A percentile compares a stretch with the other conserved stretches of the same genome.
Conservation (phyloP, 2,113 vertebrate species). For the Lepus timidus region DNA sequence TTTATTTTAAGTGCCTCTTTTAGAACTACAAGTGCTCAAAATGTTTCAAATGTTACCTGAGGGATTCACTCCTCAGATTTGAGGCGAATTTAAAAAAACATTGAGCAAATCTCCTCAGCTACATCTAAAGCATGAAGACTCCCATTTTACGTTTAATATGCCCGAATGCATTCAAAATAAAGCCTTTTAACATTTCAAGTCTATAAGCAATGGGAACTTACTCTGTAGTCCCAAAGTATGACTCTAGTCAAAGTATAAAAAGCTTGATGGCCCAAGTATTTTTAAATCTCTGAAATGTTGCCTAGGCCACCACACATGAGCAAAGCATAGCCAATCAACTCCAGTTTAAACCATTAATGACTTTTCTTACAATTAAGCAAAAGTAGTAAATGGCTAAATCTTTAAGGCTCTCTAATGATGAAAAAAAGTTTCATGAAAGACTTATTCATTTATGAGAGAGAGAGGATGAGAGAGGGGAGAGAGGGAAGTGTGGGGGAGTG, state of each 20-base stretch:
- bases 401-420: neutral
- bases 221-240: neutral
- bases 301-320: neutral
- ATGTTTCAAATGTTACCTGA: constrained; percentile 30
- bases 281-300: neutral
- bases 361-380: constrained; percentile 27
- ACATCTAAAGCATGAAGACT: constrained; percentile 14
- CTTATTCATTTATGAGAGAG: too few species aligned
- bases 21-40: constrained; percentile 46
- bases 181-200: constrained; percentile 56
- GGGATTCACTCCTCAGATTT: constrained; percentile 8
- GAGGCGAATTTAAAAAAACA: constrained; percentile 48
- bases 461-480: too few species aligned
- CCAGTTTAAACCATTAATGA: neutral
- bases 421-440: neutral
- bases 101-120: constrained; percentile 30
- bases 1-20: constrained; percentile 35
- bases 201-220: neutral
- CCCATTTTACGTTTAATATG: constrained; percentile 66
- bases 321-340: neutral
- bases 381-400: neutral
- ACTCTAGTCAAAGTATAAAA: neutral
- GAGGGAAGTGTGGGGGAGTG: too few species aligned
- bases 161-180: constrained; percentile 57
- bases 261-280: neutral